Percentiles rank a stretch among this genome's conserved stretches.
Conservation (phyloP, 2,888 invertebrate genomes). For the Linnaemya vulpina region DNA sequence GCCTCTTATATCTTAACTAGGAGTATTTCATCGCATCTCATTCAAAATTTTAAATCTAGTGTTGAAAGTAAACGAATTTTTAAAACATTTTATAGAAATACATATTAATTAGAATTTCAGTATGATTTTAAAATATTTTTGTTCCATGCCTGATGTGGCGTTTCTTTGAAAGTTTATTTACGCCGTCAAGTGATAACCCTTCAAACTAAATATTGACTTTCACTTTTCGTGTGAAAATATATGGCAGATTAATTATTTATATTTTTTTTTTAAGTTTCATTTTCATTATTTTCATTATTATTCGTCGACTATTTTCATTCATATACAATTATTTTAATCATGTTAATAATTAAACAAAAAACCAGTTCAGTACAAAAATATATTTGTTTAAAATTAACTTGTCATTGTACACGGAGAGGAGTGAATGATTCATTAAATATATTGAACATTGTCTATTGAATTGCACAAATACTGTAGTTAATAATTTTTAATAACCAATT, state of each 20-base stretch:
- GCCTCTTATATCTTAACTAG: too few relatives aligned
- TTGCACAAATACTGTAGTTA: neutral
- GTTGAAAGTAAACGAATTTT: too few relatives aligned
- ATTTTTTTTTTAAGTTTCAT: slow-evolving; percentile 24
- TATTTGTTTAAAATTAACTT: slow-evolving; percentile 23
- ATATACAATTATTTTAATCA: slow-evolving; percentile 11
- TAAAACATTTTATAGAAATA: neutral
- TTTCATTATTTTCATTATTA: slow-evolving; percentile 17
- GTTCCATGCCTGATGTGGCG: neutral
- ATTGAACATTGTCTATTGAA: slow-evolving; percentile 17
- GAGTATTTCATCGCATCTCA: too few relatives aligned
- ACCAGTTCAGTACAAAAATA: neutral
- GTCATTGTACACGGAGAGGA: slow-evolving; percentile 12
- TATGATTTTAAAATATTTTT: neutral
- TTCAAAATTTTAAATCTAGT: too few relatives aligned
- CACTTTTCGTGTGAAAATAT: slow-evolving; percentile 31
- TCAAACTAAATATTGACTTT: slow-evolving; percentile 29
- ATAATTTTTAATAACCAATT: slow-evolving; percentile 5
- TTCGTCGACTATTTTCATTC: neutral
- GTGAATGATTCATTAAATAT: slow-evolving; percentile 41
- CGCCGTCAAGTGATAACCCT: slow-evolving; percentile 18
- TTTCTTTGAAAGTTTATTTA: neutral
- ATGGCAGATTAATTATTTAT: neutral
- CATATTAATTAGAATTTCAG: neutral
- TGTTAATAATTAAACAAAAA: neutral